phyloP scores from a whole-genome alignment of 2,113 vertebrate species.

The Zeus faber region DNA sequence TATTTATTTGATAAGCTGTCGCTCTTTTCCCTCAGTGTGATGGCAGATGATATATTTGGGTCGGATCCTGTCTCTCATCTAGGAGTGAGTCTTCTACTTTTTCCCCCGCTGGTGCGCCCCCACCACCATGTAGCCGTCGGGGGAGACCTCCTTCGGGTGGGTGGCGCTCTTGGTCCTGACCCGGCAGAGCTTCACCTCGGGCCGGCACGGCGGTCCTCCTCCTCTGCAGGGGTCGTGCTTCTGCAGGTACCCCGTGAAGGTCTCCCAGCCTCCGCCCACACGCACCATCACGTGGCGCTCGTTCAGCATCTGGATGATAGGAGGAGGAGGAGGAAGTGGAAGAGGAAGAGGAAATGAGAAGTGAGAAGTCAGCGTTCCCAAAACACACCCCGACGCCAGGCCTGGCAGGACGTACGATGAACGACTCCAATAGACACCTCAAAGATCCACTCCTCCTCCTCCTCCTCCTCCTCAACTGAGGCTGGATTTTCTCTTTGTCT shows the following conservation, averaged over 20 bases:
- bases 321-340: slow-evolving; percentile 22
- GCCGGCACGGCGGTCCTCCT: slow-evolving; percentile 76
- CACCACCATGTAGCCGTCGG: slow-evolving; percentile 94
- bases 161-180: slow-evolving; percentile 79
- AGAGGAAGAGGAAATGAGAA: slow-evolving; percentile 5
- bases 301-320: slow-evolving; percentile 97
- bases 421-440: background rate
- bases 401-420: no score
- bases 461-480: background rate
- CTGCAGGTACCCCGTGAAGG: slow-evolving; percentile 89
- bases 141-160: slow-evolving; percentile 82
- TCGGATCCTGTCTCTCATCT: no score
- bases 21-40: no score
- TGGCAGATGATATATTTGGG: no score
- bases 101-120: slow-evolving; percentile 86
- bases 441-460: background rate
- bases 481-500: slow-evolving; percentile 10
- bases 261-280: slow-evolving; percentile 97
- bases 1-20: no score
- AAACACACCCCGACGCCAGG: background rate
- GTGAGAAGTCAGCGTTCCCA: background rate
- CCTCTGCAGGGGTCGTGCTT: slow-evolving; percentile 96
- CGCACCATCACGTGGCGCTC: slow-evolving; percentile 98
- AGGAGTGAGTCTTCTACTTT: slow-evolving; percentile 81
- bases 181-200: slow-evolving; percentile 83